Percentiles rank a stretch among this genome's conserved stretches.
Conservation (phyloP, 1,140 invertebrate species). For the Trichonephila inaurata region DNA sequence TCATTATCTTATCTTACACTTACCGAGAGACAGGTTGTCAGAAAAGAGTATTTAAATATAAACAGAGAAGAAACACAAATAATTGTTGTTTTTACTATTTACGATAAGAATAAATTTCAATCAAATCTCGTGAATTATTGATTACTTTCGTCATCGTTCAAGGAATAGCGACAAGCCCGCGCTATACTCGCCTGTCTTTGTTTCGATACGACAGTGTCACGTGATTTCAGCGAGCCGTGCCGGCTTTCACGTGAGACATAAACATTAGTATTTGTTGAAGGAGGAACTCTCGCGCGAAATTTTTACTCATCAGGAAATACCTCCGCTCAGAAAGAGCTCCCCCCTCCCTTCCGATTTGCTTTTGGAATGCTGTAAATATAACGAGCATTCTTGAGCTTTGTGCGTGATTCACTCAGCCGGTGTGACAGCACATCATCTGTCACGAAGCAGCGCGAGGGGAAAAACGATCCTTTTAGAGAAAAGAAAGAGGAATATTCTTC, state of each 20-base stretch:
- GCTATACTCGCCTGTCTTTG: too few relatives aligned
- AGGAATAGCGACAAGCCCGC: too few relatives aligned
- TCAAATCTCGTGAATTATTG: too few relatives aligned
- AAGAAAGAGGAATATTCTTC: background rate
- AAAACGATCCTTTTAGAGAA: too few relatives aligned
- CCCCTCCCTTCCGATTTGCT: background rate
- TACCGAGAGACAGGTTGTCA: too few relatives aligned
- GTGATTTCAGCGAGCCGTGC: background rate
- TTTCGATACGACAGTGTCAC: background rate
- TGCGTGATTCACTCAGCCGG: background rate
- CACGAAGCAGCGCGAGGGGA: background rate
- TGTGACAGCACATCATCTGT: background rate
- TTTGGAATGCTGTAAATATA: background rate
- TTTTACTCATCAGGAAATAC: background rate
- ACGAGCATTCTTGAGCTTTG: background rate
- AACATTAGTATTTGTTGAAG: background rate
- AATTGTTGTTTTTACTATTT: too few relatives aligned
- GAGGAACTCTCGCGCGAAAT: background rate
- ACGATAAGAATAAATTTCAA: too few relatives aligned
- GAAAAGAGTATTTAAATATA: too few relatives aligned
- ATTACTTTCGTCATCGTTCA: too few relatives aligned
- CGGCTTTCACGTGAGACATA: background rate
- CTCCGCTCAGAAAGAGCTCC: background rate
- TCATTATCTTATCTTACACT: too few relatives aligned
- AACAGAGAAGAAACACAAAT: too few relatives aligned